These are phyloP conservation scores for Tympanoctomys barrerae DNA, from an alignment of 2,797 vertebrate species.

Conservation along the genomic window DNA sequence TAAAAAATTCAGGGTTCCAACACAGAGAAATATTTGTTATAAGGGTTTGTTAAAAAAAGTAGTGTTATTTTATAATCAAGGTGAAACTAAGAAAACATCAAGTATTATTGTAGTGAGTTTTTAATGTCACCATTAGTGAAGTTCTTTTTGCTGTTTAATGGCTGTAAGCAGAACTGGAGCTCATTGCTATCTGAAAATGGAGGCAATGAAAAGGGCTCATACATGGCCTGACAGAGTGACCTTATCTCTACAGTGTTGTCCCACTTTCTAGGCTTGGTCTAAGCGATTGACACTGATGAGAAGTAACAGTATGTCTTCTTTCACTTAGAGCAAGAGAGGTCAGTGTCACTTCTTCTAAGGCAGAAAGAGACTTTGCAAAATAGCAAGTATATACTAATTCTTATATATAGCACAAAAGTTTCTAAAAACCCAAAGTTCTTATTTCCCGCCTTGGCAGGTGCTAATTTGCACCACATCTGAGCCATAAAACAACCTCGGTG, in stretches of 20 bases:
- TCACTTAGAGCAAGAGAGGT: neutral
- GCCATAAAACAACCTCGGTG: neutral
- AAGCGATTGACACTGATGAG: neutral
- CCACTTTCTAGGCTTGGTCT: neutral
- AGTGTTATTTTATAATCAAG: constrained; percentile 1
- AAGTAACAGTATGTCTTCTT: neutral
- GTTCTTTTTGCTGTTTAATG: neutral
- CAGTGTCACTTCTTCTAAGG: neutral
- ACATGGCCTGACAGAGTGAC: neutral
- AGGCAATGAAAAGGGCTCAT: neutral
- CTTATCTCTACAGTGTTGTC: neutral
- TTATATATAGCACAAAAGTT: neutral
- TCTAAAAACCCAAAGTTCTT: neutral
- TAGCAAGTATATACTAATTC: neutral
- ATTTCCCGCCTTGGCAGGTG: neutral
- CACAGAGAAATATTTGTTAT: neutral
- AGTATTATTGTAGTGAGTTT: neutral
- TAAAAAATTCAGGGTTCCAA: neutral
- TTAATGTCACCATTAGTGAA: neutral
- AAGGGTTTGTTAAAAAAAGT: constrained; percentile 1
- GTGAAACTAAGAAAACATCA: constrained; percentile 9
- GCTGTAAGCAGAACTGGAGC: neutral
- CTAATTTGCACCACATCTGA: neutral
- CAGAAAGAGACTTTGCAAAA: neutral
- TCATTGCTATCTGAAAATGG: neutral